phyloP scores from a whole-genome alignment of 35 echinoderm and acorn worm species.

The Ophioderma brevispina region DNA sequence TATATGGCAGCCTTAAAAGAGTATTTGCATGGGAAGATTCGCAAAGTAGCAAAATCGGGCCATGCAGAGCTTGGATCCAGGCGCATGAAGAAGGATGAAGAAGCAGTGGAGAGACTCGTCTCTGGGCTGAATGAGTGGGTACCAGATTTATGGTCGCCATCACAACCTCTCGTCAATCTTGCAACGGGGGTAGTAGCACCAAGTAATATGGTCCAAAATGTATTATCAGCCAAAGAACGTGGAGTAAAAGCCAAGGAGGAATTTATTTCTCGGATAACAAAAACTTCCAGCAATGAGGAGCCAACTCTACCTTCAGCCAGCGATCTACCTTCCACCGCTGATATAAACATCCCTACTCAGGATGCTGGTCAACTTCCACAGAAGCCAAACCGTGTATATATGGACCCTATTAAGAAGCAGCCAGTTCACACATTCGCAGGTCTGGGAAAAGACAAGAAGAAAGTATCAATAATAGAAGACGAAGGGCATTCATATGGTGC shows the following conservation, averaged over 20 bases:
- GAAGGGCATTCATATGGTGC: background rate
- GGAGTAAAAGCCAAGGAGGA: constrained; percentile 6
- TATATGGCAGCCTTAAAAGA: background rate
- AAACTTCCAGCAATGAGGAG: background rate
- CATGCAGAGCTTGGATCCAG: constrained; percentile 1
- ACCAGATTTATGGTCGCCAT: background rate
- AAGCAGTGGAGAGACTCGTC: background rate
- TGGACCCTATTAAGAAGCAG: background rate
- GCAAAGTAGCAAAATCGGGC: background rate
- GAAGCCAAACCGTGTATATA: background rate
- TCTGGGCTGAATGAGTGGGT: background rate
- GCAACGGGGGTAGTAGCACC: constrained; percentile 1
- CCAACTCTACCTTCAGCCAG: background rate
- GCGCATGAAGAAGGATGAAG: background rate
- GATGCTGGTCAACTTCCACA: background rate
- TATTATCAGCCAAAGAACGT: background rate
- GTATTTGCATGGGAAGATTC: background rate
- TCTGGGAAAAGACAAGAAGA: background rate
- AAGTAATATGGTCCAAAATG: background rate
- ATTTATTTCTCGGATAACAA: background rate
- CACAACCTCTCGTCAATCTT: background rate
- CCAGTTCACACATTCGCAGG: background rate
- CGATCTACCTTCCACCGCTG: no score
- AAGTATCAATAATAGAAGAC: background rate
- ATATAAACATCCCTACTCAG: background rate